These are phyloP conservation scores for Cyclophora punctaria DNA, from an alignment of 2,888 invertebrate species.

Conservation along the genomic window DNA sequence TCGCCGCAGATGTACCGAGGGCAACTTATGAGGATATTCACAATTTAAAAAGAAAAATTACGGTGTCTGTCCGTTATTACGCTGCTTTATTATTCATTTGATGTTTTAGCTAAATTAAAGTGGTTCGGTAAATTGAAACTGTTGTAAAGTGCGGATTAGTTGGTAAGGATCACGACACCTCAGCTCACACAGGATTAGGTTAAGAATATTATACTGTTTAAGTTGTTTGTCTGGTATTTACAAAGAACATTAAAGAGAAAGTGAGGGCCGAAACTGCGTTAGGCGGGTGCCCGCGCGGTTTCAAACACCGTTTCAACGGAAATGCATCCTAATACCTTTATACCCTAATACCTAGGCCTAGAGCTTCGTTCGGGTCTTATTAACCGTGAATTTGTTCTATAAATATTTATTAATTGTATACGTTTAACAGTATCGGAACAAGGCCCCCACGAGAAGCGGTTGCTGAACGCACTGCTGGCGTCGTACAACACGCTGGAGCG, in stretches of 20 bases:
- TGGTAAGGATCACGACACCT: no score
- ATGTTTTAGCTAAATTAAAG: no score
- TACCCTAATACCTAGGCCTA: not conserved
- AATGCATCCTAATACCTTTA: not conserved
- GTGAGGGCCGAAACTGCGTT: no score
- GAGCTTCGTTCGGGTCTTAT: not conserved
- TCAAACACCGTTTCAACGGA: no score
- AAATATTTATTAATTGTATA: slow-evolving; percentile 5
- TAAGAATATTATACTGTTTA: no score
- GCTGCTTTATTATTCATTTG: no score
- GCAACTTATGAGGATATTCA: slow-evolving; percentile 42
- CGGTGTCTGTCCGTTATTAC: not conserved
- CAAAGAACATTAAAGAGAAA: no score
- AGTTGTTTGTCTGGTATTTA: no score
- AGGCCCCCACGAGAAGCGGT: slow-evolving; percentile 91
- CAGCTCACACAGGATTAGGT: no score
- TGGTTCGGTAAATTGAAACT: no score
- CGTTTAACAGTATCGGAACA: slow-evolving; percentile 84
- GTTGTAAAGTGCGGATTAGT: no score
- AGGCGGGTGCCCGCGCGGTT: no score
- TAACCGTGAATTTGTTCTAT: not conserved
- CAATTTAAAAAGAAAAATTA: slow-evolving; percentile 20
- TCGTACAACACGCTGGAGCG: slow-evolving; percentile 92
- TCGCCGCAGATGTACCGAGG: slow-evolving; percentile 41
- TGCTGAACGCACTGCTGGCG: slow-evolving; percentile 87